Conservation (phyloP, 2,888 invertebrate genomes). For the Argyra leucocephala region DNA sequence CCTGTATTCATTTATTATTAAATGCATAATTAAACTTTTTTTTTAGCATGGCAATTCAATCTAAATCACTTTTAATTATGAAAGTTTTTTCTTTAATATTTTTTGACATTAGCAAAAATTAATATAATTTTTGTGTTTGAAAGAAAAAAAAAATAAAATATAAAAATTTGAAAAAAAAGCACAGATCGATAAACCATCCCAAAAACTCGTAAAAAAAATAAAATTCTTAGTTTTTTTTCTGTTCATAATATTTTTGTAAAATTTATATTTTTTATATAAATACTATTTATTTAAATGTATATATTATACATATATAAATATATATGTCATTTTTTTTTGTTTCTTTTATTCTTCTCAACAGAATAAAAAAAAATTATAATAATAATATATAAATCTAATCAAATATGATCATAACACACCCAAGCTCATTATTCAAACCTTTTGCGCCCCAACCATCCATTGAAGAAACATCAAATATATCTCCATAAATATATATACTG, state of each 20-base stretch:
- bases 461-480: neutral
- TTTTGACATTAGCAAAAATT: neutral
- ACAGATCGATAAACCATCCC: neutral
- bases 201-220: neutral
- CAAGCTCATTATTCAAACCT: slow-evolving; percentile 1
- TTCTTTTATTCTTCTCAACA: neutral
- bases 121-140: neutral
- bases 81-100: neutral
- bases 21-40: too few relatives aligned
- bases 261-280: neutral
- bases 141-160: too few relatives aligned
- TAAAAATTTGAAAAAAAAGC: too few relatives aligned
- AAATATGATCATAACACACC: slow-evolving; percentile 1
- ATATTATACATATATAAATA: neutral
- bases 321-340: neutral
- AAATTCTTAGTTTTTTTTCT: neutral
- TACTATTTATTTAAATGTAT: neutral
- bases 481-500: neutral
- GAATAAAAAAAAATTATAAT: neutral
- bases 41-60: slow-evolving; percentile 1
- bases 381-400: slow-evolving; percentile 1
- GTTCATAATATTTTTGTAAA: neutral
- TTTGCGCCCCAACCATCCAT: neutral
- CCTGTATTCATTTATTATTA: too few relatives aligned
- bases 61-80: neutral